Evolutionary conservation across 2,888 invertebrate genomes (phyloP), one percentile per base, ranked within the genome.

Genomic region (Calameuta pallipes): DNA sequence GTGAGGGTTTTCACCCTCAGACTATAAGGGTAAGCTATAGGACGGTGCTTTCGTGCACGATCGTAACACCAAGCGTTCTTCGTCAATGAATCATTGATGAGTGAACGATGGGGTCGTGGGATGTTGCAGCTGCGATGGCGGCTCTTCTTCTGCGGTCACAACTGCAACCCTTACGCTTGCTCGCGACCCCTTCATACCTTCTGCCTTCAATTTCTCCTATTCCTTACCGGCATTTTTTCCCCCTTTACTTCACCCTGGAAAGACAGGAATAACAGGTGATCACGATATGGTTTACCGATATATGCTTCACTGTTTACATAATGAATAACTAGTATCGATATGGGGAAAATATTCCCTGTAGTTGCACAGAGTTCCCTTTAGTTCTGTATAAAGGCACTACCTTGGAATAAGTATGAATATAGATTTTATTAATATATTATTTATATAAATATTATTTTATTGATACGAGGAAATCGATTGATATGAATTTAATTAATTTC

Each of bases 71-170:
- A 31, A 71, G 71, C 33, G 71, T 71, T 71, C 85, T 84, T 85
- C 79, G 79, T 76, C 78, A 82, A 77, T 91, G 89, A 91, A 91
- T 91, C 90, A 91, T 91, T 91, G 86, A 91, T 90, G 87, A 82
- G 84, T 87, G 85, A 87, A 82, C 86, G 88, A 88, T 87, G 86
- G 84, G 90, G 85, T 89, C 90, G 90, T 89, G 90, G 86, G 89
- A 90, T 79, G 81, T 81, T 80, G 86, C 90, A 90, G 90, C 90
- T 90, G 90, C 82, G 87, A 30, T 31, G 34, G 31, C 71, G 56
- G 56, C 71, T 71, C 71, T 71, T 71, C 71, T 71, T 71, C 71
- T 31, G 74, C 74, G 74, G 74, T 36, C 34, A 9, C 34, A 13
- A 34, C 71, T 71, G 74, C 74, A 74, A 74, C 74, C 74, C 74